phyloP scores from a whole-genome alignment of 2,888 invertebrate genomes.

The Proisotoma minuta region DNA sequence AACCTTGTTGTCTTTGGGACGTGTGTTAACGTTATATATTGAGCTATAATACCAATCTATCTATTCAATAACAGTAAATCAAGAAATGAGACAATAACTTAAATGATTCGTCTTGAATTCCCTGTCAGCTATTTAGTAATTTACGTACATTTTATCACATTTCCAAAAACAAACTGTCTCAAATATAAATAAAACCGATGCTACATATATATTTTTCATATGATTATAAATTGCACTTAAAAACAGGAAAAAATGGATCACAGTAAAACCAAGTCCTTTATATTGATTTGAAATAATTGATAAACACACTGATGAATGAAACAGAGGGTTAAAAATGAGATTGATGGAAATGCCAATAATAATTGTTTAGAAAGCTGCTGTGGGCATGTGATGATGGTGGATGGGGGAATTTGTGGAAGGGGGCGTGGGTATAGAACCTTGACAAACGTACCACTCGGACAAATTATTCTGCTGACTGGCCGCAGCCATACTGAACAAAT shows the following conservation, averaged over 20 bases:
- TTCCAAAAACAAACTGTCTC: background rate
- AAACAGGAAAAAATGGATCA: background rate
- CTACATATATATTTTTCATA: background rate
- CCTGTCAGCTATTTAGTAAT: background rate
- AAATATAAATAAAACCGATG: background rate
- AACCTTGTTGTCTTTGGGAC: constrained; percentile 1
- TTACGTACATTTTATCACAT: background rate
- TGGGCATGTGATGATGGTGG: constrained; percentile 48
- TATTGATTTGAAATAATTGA: background rate
- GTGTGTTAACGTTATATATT: background rate
- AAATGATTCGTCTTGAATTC: background rate
- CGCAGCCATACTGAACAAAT: constrained; percentile 47
- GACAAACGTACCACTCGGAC: constrained; percentile 77
- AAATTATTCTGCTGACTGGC: constrained; percentile 59
- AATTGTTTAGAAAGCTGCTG: constrained; percentile 42
- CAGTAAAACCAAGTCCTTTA: background rate
- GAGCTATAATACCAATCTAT: too few relatives aligned
- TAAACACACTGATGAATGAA: background rate
- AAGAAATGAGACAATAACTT: background rate
- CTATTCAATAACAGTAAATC: background rate
- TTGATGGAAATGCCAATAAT: background rate
- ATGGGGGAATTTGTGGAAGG: constrained; percentile 56
- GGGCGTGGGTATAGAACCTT: constrained; percentile 61
- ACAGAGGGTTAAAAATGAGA: background rate
- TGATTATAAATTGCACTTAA: background rate